phyloP scores from a whole-genome alignment of 2,113 vertebrate genomes.

The Pteropus alecto region DNA sequence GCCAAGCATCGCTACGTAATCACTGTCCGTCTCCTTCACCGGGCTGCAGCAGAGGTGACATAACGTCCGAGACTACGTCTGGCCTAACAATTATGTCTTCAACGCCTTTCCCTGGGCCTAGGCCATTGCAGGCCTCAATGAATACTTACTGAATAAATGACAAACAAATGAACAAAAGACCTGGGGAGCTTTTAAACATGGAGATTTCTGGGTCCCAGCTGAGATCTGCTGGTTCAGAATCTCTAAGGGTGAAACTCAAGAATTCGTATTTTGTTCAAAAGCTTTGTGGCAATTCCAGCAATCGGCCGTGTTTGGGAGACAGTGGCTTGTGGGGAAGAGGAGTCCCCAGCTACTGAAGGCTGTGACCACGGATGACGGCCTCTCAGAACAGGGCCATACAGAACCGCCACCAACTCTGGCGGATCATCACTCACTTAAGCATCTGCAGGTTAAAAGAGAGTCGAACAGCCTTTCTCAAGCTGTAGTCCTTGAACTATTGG shows the following conservation, averaged over 20 bases:
- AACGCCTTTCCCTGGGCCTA: not conserved
- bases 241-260: not conserved
- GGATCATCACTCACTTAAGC: too few relatives aligned
- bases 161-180: not conserved
- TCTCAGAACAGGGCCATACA: accelerated
- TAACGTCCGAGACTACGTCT: not conserved
- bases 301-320: too few relatives aligned
- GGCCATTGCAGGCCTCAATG: not conserved
- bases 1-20: not conserved
- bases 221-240: not conserved
- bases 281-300: not conserved
- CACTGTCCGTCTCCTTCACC: not conserved
- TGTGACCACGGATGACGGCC: not conserved
- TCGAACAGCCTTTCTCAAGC: not conserved
- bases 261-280: not conserved
- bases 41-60: not conserved
- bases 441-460: not conserved
- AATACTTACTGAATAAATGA: not conserved
- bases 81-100: not conserved
- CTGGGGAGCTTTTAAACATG: not conserved
- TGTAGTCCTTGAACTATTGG: not conserved
- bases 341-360: not conserved
- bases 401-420: accelerated
- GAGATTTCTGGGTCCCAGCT: not conserved
- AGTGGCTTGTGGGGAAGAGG: not conserved